Evolutionary conservation across 2,113 vertebrate species (phyloP).

Genomic region (Anas platyrhynchos): DNA sequence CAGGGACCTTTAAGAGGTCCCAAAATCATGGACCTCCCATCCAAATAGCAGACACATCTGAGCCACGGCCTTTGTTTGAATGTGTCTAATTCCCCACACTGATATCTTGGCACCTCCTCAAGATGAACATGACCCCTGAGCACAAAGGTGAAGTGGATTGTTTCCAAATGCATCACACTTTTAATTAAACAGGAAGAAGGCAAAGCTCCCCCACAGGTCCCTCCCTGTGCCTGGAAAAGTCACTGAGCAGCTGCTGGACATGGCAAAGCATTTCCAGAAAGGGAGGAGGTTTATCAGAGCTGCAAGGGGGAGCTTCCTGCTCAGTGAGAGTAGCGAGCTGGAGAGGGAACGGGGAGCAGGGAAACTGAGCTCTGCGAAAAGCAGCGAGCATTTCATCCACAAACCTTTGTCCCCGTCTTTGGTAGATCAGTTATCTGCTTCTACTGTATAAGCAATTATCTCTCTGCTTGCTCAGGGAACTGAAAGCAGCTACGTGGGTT

Average conservation of each 20-base stretch:
- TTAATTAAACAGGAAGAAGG: constrained; percentile 21
- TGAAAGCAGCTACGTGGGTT: not conserved
- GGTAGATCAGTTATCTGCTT: not conserved
- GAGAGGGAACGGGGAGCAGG: not conserved
- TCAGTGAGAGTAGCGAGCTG: not conserved
- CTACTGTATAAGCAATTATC: not conserved
- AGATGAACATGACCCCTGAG: not conserved
- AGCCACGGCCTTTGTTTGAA: not conserved
- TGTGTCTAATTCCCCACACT: not conserved
- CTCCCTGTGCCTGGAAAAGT: constrained; percentile 13
- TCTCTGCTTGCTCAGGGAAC: not conserved
- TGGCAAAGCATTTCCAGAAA: constrained; percentile 11
- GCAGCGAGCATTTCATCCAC: not conserved
- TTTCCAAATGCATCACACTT: not conserved
- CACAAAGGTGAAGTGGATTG: rapidly evolving
- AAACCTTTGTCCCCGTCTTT: not conserved
- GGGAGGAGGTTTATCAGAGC: not conserved
- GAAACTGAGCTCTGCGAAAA: not conserved
- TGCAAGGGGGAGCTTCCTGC: not conserved
- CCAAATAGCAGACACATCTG: rapidly evolving
- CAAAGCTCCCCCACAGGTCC: not conserved
- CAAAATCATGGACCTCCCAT: not conserved
- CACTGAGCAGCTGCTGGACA: not conserved
- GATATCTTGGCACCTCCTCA: not conserved
- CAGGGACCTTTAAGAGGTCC: not conserved